phyloP scores from a whole-genome alignment of 2,113 vertebrate genomes.

The Oxyura jamaicensis region DNA sequence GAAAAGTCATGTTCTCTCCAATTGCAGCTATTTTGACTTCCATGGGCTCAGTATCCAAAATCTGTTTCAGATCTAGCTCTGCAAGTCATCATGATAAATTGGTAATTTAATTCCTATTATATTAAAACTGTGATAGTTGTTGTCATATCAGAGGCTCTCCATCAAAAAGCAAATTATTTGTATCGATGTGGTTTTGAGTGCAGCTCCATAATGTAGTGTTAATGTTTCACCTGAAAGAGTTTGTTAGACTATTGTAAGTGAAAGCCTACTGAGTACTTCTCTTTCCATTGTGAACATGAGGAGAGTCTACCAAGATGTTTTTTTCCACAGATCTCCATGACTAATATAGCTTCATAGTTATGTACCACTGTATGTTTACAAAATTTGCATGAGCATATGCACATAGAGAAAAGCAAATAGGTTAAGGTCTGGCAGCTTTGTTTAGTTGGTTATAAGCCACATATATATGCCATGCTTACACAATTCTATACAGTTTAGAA shows the following conservation, averaged over 20 bases:
- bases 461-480: not conserved
- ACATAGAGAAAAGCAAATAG: not conserved
- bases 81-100: not conserved
- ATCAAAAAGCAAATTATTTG: not conserved
- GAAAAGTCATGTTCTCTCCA: not conserved
- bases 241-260: not conserved
- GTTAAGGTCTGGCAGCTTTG: not conserved
- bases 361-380: not conserved
- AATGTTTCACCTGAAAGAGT: not conserved
- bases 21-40: not conserved
- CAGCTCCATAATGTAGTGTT: not conserved
- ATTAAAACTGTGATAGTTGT: not conserved
- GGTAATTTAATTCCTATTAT: not conserved
- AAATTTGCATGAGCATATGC: not conserved
- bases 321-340: not conserved
- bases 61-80: not conserved
- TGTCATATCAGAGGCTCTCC: not conserved
- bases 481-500: not conserved
- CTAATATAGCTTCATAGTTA: not conserved
- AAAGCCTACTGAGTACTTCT: not conserved
- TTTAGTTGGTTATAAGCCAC: not conserved
- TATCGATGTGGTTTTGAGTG: not conserved
- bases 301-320: not conserved
- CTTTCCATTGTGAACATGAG: not conserved
- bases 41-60: not conserved